A percentile compares a stretch with the other conserved stretches of the same genome.
These are phyloP conservation scores for Tachina fera DNA, from an alignment of 2,888 invertebrate genomes.

Conservation along the genomic window DNA sequence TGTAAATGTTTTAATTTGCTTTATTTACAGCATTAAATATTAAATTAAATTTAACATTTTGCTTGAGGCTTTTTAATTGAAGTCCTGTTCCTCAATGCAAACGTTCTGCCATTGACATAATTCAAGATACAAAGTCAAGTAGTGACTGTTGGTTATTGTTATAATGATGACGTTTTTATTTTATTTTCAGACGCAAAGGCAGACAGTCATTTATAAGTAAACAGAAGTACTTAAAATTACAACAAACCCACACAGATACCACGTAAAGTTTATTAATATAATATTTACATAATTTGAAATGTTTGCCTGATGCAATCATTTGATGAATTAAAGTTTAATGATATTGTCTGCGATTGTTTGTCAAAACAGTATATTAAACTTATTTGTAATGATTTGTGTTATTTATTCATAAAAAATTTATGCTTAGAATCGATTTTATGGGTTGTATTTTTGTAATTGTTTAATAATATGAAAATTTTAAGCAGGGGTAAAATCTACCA, in stretches of 20 bases:
- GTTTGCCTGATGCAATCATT: background rate
- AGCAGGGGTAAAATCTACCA: too few species aligned
- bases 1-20: too few species aligned
- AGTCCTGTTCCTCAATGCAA: background rate
- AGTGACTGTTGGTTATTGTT: slow-evolving; percentile 6
- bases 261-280: background rate
- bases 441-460: too few species aligned
- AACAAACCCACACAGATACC: background rate
- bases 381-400: background rate
- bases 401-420: background rate
- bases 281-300: background rate
- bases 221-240: slow-evolving; percentile 8
- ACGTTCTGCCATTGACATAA: background rate
- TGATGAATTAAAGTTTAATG: background rate
- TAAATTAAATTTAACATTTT: too few species aligned
- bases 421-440: background rate
- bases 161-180: background rate
- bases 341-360: slow-evolving; percentile 1
- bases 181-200: background rate
- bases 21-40: too few species aligned
- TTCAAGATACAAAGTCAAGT: slow-evolving; percentile 53
- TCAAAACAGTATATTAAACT: slow-evolving; percentile 34
- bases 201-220: background rate
- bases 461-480: too few species aligned
- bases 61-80: too few species aligned